Conservation (phyloP, 2,113 vertebrate species). For the Paratilapia polleni region DNA sequence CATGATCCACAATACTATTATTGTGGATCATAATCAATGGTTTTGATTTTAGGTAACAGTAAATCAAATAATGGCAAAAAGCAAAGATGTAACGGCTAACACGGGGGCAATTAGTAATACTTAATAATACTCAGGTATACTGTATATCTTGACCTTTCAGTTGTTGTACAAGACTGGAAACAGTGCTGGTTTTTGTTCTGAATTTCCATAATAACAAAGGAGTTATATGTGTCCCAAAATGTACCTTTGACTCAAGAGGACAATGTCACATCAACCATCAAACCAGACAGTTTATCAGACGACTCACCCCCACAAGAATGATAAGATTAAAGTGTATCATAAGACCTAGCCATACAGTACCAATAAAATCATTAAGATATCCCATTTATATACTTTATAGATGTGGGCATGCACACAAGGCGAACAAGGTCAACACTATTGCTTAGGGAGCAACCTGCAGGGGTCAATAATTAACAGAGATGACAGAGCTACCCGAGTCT, state of each 20-base stretch:
- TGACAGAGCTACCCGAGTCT: not conserved
- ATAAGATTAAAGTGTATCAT: conserved; percentile 40
- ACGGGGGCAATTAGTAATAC: too few species aligned
- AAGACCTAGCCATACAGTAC: not conserved
- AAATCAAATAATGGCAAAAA: too few species aligned
- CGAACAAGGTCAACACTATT: conserved; percentile 2
- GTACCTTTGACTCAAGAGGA: not conserved
- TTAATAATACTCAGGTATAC: too few species aligned
- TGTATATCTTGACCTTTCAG: too few species aligned
- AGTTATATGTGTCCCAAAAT: not conserved
- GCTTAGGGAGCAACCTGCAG: conserved; percentile 6
- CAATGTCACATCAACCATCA: not conserved
- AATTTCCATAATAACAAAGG: not conserved
- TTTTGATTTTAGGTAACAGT: too few species aligned
- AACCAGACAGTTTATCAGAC: conserved; percentile 25
- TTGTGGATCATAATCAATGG: too few species aligned
- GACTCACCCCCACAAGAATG: not conserved
- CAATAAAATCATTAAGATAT: conserved; percentile 57
- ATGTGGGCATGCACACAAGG: not conserved
- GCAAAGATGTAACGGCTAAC: too few species aligned
- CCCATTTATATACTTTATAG: not conserved
- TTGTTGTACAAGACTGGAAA: not conserved
- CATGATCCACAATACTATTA: too few species aligned
- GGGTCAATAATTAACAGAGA: conserved; percentile 57
- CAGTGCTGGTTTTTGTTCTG: not conserved